A percentile compares a stretch with the other conserved stretches of the same genome.
Evolutionary conservation across 2,888 invertebrate species (phyloP).

Genomic region (Hoplodrina blanda): DNA sequence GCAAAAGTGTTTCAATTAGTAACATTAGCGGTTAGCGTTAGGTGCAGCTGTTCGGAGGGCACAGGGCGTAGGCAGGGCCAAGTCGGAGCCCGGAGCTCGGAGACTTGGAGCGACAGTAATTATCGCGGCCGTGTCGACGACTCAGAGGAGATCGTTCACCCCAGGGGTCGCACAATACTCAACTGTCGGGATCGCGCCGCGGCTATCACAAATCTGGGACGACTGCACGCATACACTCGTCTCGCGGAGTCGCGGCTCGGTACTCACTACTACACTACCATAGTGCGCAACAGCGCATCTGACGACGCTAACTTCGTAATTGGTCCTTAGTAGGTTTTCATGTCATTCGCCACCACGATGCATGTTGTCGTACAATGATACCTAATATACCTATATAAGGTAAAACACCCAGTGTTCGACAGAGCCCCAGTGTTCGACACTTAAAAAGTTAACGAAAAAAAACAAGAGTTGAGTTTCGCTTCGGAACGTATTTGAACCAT

Average conservation of each 20-base stretch:
- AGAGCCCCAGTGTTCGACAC: too few species aligned
- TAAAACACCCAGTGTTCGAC: too few species aligned
- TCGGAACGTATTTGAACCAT: too few species aligned
- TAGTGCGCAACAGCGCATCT: constrained; percentile 63
- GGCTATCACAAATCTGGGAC: constrained; percentile 83
- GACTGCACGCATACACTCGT: constrained; percentile 65
- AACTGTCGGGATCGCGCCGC: constrained; percentile 80
- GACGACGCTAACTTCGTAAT: constrained; percentile 67
- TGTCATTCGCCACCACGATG: constrained; percentile 59
- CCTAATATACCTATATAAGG: constrained; percentile 9
- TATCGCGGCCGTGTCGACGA: constrained; percentile 89
- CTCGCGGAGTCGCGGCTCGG: constrained; percentile 32
- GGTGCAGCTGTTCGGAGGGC: constrained; percentile 70
- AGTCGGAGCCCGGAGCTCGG: constrained; percentile 54
- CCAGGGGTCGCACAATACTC: constrained; percentile 86
- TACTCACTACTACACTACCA: constrained; percentile 26
- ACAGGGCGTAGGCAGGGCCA: constrained; percentile 75
- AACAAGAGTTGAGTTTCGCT: too few species aligned
- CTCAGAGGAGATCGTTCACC: constrained; percentile 88
- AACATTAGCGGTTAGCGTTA: constrained; percentile 66
- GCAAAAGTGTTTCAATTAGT: constrained; percentile 74
- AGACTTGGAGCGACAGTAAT: constrained; percentile 84
- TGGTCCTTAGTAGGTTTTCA: constrained; percentile 70
- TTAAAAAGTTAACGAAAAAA: too few species aligned
- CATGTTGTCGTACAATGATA: constrained; percentile 19